phyloP scores from a whole-genome alignment of 2,888 invertebrate genomes.

The Euzophera pinguis region DNA sequence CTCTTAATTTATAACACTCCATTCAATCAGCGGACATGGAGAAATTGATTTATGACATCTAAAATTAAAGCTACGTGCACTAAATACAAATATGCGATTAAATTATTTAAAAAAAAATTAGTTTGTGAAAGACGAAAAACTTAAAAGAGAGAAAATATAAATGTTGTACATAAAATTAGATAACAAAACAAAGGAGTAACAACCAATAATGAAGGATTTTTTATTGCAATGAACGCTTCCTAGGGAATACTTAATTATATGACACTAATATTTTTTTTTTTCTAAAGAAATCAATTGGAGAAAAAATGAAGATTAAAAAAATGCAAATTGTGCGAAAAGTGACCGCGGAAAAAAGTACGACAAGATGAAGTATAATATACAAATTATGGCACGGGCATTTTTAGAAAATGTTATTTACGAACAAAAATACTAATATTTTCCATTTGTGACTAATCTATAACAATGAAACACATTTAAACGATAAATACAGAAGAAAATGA shows the following conservation, averaged over 20 bases:
- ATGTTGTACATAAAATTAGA: slow-evolving; percentile 69
- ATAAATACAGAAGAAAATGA: slow-evolving; percentile 11
- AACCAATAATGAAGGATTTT: slow-evolving; percentile 51
- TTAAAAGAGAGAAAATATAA: slow-evolving; percentile 50
- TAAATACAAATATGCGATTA: slow-evolving; percentile 67
- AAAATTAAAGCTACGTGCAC: slow-evolving; percentile 69
- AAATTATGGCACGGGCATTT: slow-evolving; percentile 46
- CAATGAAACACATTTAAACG: neutral
- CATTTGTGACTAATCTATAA: slow-evolving; percentile 1
- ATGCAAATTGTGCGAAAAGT: neutral
- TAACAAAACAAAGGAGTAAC: slow-evolving; percentile 73
- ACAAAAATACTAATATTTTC: slow-evolving; percentile 5
- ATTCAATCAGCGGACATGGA: slow-evolving; percentile 37
- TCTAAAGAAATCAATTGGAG: slow-evolving; percentile 22
- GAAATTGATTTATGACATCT: slow-evolving; percentile 54
- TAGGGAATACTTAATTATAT: slow-evolving; percentile 17
- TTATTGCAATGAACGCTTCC: slow-evolving; percentile 17
- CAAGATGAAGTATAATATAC: slow-evolving; percentile 18
- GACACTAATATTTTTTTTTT: slow-evolving; percentile 20
- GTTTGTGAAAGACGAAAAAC: slow-evolving; percentile 46
- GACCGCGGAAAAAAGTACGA: slow-evolving; percentile 9
- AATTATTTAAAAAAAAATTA: slow-evolving; percentile 46
- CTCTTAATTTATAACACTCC: slow-evolving; percentile 51
- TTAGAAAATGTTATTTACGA: slow-evolving; percentile 14
- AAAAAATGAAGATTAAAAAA: slow-evolving; percentile 4